Evolutionary conservation across 2,113 vertebrate genomes (phyloP).

Genomic region (Platysteira castanea): DNA sequence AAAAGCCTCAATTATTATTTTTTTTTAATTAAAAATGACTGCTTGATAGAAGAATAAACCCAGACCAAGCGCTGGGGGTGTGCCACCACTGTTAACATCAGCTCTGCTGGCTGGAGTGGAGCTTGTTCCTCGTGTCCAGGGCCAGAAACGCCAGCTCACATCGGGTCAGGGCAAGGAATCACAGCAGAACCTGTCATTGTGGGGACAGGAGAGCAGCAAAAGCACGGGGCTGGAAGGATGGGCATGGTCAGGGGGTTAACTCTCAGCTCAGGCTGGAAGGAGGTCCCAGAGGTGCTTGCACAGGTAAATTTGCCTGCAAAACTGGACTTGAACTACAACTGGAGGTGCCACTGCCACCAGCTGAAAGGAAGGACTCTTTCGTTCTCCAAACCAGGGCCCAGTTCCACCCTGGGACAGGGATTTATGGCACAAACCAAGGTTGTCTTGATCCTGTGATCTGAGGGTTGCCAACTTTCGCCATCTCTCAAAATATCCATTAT

Average conservation of each 20-base stretch:
- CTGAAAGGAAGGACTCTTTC: background rate
- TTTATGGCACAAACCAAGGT: background rate
- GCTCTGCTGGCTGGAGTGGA: background rate
- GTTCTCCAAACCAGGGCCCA: background rate
- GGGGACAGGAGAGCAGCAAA: background rate
- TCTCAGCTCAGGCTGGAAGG: background rate
- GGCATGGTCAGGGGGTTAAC: background rate
- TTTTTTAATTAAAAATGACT: background rate
- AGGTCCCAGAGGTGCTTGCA: background rate
- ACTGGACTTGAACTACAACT: background rate
- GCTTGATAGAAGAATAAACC: background rate
- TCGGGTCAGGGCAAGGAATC: background rate
- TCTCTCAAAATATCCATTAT: background rate
- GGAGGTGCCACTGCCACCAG: background rate
- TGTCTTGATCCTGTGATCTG: background rate
- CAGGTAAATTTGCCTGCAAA: background rate
- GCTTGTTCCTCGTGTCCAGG: background rate
- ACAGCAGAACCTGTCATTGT: background rate
- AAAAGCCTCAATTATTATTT: background rate
- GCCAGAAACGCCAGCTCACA: fast-evolving
- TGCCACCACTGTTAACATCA: background rate
- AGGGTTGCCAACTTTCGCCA: background rate
- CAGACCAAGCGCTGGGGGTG: background rate
- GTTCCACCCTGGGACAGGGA: background rate
- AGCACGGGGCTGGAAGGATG: background rate